Percentiles rank a stretch among this genome's conserved stretches.
These are phyloP conservation scores for Folsomia manolachei DNA, from an alignment of 2,888 invertebrate genomes.

Conservation along the genomic window DNA sequence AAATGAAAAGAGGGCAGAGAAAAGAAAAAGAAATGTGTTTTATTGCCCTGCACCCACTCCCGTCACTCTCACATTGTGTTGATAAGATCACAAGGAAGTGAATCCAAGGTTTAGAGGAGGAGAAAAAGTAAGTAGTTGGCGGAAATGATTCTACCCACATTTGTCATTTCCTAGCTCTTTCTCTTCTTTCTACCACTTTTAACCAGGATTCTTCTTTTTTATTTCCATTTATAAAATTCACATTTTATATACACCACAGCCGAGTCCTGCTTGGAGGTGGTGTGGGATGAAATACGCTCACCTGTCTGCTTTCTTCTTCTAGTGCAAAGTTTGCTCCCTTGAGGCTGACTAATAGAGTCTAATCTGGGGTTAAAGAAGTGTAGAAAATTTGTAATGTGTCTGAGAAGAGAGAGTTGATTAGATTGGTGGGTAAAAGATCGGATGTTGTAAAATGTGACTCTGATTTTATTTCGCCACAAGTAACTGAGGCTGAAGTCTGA, in stretches of 20 bases:
- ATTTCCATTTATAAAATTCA: no score
- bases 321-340: neutral
- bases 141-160: constrained; percentile 13
- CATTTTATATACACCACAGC: no score
- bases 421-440: neutral
- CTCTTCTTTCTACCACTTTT: no score
- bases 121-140: no score
- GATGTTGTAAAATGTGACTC: neutral
- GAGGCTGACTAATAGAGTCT: neutral
- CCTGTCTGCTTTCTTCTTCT: neutral
- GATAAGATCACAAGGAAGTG: neutral
- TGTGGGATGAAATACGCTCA: no score
- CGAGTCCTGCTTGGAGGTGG: no score
- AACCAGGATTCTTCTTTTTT: no score
- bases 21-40: neutral
- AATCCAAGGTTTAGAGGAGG: no score
- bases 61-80: neutral
- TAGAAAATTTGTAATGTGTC: neutral
- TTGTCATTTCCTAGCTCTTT: constrained; percentile 5
- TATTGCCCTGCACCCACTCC: neutral
- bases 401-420: neutral
- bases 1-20: no score
- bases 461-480: neutral
- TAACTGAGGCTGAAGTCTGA: neutral
- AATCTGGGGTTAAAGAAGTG: neutral